A percentile compares a stretch with the other conserved stretches of the same genome.
Conservation (phyloP, 2,797 vertebrate genomes). For the Tokudaia muenninki region DNA sequence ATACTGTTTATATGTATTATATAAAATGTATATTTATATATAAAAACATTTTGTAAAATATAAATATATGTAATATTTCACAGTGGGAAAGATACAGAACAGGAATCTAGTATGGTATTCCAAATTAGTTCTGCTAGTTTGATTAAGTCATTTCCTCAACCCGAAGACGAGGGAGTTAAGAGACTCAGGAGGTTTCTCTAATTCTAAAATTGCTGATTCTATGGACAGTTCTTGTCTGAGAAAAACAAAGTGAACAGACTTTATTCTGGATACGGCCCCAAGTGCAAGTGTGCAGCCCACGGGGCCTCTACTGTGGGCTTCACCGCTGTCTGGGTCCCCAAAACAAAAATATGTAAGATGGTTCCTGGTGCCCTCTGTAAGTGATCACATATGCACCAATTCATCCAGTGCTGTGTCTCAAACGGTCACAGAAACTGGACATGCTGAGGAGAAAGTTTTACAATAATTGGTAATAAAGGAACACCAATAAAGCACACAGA, state of each 20-base stretch:
- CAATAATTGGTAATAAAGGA: not conserved
- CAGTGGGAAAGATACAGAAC: not conserved
- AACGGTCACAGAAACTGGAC: not conserved
- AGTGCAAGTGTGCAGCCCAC: not conserved
- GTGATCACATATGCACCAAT: not conserved
- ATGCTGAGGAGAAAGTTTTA: not conserved
- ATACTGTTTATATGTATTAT: not conserved
- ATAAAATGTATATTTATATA: not conserved
- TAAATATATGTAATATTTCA: not conserved
- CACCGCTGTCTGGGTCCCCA: not conserved
- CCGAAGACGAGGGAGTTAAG: not conserved
- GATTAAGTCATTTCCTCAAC: not conserved
- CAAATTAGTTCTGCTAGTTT: not conserved
- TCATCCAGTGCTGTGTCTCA: not conserved
- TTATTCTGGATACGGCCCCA: not conserved
- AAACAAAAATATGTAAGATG: not conserved
- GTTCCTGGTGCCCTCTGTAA: not conserved
- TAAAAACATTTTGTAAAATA: not conserved
- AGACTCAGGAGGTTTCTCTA: not conserved
- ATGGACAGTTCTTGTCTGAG: not conserved
- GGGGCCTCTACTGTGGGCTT: not conserved
- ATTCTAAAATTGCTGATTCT: conserved; percentile 29
- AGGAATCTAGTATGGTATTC: not conserved
- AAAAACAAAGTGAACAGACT: not conserved
- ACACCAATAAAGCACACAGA: not conserved